Conservation (phyloP, 2,888 invertebrate species). For the Byasa hedistus region DNA sequence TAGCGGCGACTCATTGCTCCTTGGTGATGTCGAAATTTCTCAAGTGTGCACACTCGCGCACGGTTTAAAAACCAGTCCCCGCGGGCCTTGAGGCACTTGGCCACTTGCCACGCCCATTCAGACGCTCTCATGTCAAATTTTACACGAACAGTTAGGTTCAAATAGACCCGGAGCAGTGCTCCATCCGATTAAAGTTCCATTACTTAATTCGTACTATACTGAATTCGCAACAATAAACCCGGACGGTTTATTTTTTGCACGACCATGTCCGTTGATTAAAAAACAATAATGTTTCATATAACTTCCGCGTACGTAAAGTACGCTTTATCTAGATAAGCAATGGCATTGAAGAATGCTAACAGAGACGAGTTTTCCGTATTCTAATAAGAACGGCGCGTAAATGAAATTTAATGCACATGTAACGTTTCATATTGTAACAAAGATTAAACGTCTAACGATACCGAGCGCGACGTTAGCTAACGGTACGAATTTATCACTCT, state of each 20-base stretch:
- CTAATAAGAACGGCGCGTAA: constrained; percentile 27
- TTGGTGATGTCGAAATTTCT: constrained; percentile 64
- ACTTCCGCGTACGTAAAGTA: constrained; percentile 70
- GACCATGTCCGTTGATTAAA: constrained; percentile 56
- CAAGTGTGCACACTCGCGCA: constrained; percentile 60
- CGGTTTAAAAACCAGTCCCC: constrained; percentile 68
- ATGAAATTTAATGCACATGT: constrained; percentile 28
- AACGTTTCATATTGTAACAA: constrained; percentile 15
- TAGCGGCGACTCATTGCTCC: constrained; percentile 29
- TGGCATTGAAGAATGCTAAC: constrained; percentile 69
- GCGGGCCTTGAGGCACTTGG: constrained; percentile 68
- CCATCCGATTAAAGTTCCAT: not conserved
- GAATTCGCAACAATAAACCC: constrained; percentile 1
- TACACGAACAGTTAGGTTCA: constrained; percentile 29
- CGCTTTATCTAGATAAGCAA: constrained; percentile 59
- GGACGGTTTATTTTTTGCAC: constrained; percentile 35
- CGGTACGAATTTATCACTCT: constrained; percentile 58
- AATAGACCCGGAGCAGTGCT: constrained; percentile 1
- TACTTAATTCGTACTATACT: not conserved
- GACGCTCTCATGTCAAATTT: constrained; percentile 51
- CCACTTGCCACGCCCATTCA: constrained; percentile 69
- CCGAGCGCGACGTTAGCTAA: constrained; percentile 57
- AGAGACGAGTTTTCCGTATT: constrained; percentile 57
- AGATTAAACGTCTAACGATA: constrained; percentile 22
- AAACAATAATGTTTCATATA: constrained; percentile 59